Conservation (phyloP, 2,797 vertebrate genomes). For the Coregonus suidteri region DNA sequence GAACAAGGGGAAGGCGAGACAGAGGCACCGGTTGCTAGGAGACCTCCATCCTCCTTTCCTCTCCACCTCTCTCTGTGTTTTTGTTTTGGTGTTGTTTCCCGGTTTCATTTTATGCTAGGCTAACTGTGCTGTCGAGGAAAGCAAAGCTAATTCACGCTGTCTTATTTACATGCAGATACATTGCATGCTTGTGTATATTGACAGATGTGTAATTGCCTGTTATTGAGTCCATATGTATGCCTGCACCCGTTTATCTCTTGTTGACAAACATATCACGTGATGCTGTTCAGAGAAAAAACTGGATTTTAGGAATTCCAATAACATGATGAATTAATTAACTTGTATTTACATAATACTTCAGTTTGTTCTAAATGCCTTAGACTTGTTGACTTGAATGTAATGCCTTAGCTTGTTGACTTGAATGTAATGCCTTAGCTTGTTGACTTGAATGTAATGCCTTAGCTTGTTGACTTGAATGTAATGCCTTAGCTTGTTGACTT, state of each 20-base stretch:
- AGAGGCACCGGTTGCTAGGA: slow-evolving; percentile 65
- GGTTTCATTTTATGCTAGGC: slow-evolving; percentile 25
- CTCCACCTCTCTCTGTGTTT: not conserved
- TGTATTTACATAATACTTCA: too few species aligned
- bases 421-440: too few species aligned
- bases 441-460: too few species aligned
- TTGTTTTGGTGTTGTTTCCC: slow-evolving; percentile 22
- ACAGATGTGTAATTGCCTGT: slow-evolving; percentile 29
- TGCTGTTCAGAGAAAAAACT: slow-evolving; percentile 28
- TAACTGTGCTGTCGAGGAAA: slow-evolving; percentile 25
- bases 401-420: too few species aligned
- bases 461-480: too few species aligned
- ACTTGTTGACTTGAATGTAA: too few species aligned
- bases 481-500: too few species aligned
- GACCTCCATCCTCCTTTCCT: slow-evolving; percentile 39
- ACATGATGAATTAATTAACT: not conserved
- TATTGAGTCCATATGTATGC: slow-evolving; percentile 38
- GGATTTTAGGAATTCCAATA: not conserved
- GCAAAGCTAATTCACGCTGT: slow-evolving; percentile 15
- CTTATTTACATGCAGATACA: slow-evolving; percentile 17
- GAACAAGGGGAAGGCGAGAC: slow-evolving; percentile 30
- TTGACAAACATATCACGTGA: slow-evolving; percentile 33
- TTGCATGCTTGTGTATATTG: slow-evolving; percentile 27
- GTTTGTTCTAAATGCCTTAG: too few species aligned
- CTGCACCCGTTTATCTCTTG: slow-evolving; percentile 25